A percentile compares a stretch with the other conserved stretches of the same genome.
phyloP scores from a whole-genome alignment of 1,140 invertebrate genomes.

The Diplogasteroides magnus region DNA sequence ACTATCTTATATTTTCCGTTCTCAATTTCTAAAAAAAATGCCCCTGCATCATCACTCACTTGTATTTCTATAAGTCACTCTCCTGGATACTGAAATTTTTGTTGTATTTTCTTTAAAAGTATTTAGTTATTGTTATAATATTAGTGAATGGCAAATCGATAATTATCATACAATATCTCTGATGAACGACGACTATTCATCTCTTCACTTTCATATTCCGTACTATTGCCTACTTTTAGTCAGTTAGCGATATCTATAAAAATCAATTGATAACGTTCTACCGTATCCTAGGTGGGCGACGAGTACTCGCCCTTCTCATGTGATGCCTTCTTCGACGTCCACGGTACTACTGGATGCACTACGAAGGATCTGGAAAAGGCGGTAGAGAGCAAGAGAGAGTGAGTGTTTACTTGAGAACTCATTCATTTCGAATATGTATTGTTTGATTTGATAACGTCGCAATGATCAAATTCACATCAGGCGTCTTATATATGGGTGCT shows the following conservation, averaged over 20 bases:
- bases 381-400: neutral
- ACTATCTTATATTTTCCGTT: too few relatives aligned
- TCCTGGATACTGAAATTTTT: too few relatives aligned
- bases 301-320: slow-evolving; percentile 22
- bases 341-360: slow-evolving; percentile 23
- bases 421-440: neutral
- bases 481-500: too few relatives aligned
- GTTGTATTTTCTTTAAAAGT: slow-evolving; percentile 4
- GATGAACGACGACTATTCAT: slow-evolving; percentile 3
- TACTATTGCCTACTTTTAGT: slow-evolving; percentile 5
- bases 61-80: too few relatives aligned
- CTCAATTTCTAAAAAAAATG: too few relatives aligned
- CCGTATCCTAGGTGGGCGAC: slow-evolving; percentile 2
- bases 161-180: slow-evolving; percentile 11
- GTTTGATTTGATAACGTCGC: neutral
- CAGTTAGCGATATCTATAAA: slow-evolving; percentile 7
- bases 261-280: neutral
- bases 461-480: too few relatives aligned
- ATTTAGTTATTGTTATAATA: slow-evolving; percentile 7
- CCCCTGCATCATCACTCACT: too few relatives aligned
- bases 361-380: slow-evolving; percentile 17
- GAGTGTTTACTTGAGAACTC: neutral
- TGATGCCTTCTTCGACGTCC: slow-evolving; percentile 25
- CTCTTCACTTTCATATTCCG: slow-evolving; percentile 3
- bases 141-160: slow-evolving; percentile 16